Evolutionary conservation across 1,140 invertebrate species (phyloP), one percentile per base, ranked within the genome.

Genomic region (Drosophila pachea): DNA sequence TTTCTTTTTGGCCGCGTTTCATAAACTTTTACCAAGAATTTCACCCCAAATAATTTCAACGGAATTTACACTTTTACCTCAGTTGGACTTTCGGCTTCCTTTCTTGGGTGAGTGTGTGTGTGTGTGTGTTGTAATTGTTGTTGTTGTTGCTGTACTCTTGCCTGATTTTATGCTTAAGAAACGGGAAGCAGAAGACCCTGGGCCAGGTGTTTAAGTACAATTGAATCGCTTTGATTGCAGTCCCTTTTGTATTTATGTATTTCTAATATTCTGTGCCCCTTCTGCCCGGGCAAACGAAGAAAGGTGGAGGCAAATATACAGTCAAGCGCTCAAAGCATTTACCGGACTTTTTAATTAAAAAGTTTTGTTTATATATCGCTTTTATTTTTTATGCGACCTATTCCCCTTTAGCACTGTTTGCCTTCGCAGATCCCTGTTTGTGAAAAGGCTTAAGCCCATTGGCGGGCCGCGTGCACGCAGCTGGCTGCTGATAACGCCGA

Each of bases 311-410:
- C 7, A 32, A 49, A 52, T 35, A 35, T 47, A 54, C 77, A 70
- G 68, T 63, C 73, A 67, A 61, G 77, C 77, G 61, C 68, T 35
- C 38, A 78, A 73, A 79, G 59, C 76, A 84, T 79, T 83, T 83
- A 84, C 75, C 74, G 76, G 73, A 83, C 73, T 84, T 83, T 83
- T 83, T 83, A 83, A 83, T 83, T 83, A 83, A 83, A 83, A 83
- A 83, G 78, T 83, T 83, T 84, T 84, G 68, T 83, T 83, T 82
- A 75, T 48, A 59, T 58, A 62, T 50, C 38, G 33, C 11, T 62
- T 54, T 64, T 43, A 43, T 40, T 8, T 22, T 35, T 36, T 12
- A 42, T 33, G 11, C 16, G 29, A 35, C 22, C 29, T 14, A 14
- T 42, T 31, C 14, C 35, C 36, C n/a, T 32, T 67, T 45, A 61